phyloP scores from a whole-genome alignment of 2,113 vertebrate genomes.

The Tamias sibiricus region DNA sequence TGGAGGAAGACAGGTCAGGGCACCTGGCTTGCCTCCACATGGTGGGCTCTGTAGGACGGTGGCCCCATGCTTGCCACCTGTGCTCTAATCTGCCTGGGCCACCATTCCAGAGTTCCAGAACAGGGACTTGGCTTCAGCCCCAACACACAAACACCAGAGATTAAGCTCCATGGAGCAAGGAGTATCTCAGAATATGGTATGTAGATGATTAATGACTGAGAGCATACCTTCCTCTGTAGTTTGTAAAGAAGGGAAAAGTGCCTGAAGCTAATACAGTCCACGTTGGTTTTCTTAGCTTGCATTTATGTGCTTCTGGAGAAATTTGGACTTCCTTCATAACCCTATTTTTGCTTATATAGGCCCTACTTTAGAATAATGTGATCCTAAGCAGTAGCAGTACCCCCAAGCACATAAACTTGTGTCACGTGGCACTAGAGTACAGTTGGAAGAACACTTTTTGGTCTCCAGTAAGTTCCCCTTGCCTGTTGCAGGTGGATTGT shows the following conservation, averaged over 20 bases:
- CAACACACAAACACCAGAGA: background rate
- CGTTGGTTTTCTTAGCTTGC: background rate
- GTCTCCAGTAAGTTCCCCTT: background rate
- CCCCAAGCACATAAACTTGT: background rate
- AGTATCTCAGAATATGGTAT: background rate
- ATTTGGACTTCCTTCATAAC: background rate
- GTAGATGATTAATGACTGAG: background rate
- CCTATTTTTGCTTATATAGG: background rate
- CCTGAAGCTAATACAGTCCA: background rate
- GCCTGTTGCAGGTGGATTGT: background rate
- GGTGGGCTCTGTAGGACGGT: no score
- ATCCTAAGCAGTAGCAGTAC: background rate
- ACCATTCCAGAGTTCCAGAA: no score
- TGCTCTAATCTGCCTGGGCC: no score
- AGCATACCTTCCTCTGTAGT: background rate
- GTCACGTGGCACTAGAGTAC: background rate
- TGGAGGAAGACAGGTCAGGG: no score
- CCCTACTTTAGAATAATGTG: background rate
- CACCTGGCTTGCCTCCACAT: no score
- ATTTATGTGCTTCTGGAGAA: background rate
- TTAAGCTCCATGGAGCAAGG: background rate
- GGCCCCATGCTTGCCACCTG: no score
- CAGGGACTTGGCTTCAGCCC: no score
- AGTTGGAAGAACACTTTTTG: background rate
- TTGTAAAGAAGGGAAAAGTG: background rate